Conservation (phyloP, 2,888 invertebrate species). For the Caenorhabditis zanzibari region DNA sequence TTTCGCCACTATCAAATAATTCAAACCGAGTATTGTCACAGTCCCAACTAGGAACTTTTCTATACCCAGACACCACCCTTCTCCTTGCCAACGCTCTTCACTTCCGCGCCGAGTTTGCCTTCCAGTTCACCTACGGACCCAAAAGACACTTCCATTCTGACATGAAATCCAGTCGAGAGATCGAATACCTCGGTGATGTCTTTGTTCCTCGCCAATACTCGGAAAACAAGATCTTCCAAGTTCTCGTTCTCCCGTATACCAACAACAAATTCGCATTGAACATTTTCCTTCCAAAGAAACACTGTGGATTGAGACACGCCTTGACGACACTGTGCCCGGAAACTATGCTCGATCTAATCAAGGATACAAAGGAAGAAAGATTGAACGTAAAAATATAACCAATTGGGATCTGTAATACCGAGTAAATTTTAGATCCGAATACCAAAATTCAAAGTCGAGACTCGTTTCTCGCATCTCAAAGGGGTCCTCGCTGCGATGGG, state of each 20-base stretch:
- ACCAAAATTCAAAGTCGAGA: constrained; percentile 78
- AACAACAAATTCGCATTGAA: neutral
- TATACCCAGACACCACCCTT: no score
- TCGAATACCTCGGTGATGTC: neutral
- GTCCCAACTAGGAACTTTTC: no score
- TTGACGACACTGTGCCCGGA: constrained; percentile 5
- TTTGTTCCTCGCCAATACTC: neutral
- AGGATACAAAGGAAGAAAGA: neutral
- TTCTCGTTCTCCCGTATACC: neutral
- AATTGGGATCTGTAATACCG: neutral
- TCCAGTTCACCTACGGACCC: neutral
- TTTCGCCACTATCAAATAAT: no score
- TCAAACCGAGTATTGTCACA: no score
- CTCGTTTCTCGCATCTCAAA: neutral
- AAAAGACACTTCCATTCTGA: no score
- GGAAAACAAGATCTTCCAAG: constrained; percentile 6
- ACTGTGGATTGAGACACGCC: constrained; percentile 9
- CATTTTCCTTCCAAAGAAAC: constrained; percentile 6
- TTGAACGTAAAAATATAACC: no score
- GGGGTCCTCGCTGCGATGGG: neutral
- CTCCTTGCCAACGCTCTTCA: no score
- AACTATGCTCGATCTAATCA: neutral
- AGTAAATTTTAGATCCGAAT: neutral
- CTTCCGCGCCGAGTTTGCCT: neutral
- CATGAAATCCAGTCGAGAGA: neutral